Evolutionary conservation across 2,888 invertebrate species (phyloP).

Genomic region (Tolmerus cingulatus): DNA sequence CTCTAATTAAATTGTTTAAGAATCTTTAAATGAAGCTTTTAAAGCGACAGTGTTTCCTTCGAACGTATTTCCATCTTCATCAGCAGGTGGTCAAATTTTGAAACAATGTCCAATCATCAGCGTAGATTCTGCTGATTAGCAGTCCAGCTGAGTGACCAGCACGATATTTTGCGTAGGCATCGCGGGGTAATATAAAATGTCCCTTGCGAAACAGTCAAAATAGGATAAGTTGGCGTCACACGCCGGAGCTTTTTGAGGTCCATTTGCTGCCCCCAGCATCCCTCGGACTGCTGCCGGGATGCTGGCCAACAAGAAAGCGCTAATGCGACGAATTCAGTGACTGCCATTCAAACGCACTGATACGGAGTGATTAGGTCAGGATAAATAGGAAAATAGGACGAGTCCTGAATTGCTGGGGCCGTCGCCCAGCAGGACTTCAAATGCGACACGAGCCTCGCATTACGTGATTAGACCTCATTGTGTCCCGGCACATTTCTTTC

Average conservation of each 20-base stretch:
- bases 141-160: neutral
- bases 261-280: constrained; percentile 2
- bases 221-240: constrained; percentile 14
- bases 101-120: neutral
- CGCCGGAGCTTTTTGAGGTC: constrained; percentile 21
- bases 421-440: constrained; percentile 44
- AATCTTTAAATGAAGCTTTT: neutral
- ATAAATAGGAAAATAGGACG: constrained; percentile 14
- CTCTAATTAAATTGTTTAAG: neutral
- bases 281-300: neutral
- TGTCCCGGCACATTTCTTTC: constrained; percentile 32
- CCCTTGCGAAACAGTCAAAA: neutral
- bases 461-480: constrained; percentile 48
- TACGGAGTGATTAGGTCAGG: constrained; percentile 32
- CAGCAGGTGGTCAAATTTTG: neutral
- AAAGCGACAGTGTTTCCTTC: neutral
- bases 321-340: constrained; percentile 9
- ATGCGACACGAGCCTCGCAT: constrained; percentile 46
- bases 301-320: neutral
- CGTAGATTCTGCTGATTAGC: neutral
- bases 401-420: neutral
- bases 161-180: neutral
- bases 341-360: constrained; percentile 30
- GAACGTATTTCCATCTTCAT: neutral
- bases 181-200: neutral